Conservation (phyloP, 64 coral and sea anemone species). For the Orbicella faveolata region DNA sequence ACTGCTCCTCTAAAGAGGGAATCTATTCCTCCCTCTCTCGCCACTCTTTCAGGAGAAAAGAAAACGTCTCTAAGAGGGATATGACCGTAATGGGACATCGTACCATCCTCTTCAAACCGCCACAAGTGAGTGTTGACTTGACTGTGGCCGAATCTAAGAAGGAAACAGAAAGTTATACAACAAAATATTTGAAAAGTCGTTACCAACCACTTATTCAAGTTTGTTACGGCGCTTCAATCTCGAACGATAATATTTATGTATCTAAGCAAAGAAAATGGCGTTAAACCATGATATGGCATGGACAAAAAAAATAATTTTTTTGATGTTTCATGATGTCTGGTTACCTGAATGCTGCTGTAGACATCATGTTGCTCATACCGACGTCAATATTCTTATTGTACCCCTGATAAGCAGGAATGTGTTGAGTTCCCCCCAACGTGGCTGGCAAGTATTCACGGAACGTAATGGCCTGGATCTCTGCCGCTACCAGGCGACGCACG, state of each 20-base stretch:
- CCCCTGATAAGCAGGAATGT: slow-evolving; percentile 57
- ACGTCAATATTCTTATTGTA: slow-evolving; percentile 57
- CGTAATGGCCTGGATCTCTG: slow-evolving; percentile 90
- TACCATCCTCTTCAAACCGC: slow-evolving; percentile 77
- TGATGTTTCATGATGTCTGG: too few species aligned
- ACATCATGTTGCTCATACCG: slow-evolving; percentile 78
- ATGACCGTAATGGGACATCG: slow-evolving; percentile 65
- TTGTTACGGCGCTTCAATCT: too few species aligned
- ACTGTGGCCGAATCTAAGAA: slow-evolving; percentile 76
- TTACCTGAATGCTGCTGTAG: slow-evolving; percentile 87
- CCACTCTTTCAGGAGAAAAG: slow-evolving; percentile 79
- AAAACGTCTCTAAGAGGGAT: slow-evolving; percentile 77
- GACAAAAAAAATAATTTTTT: too few species aligned
- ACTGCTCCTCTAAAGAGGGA: slow-evolving; percentile 77
- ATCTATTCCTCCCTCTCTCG: slow-evolving; percentile 84
- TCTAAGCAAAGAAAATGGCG: too few species aligned
- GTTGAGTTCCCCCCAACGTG: slow-evolving; percentile 44
- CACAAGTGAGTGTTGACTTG: slow-evolving; percentile 78
- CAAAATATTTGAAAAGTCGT: background rate
- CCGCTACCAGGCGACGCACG: slow-evolving; percentile 64
- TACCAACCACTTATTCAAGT: too few species aligned
- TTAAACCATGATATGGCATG: too few species aligned
- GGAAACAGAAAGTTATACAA: background rate
- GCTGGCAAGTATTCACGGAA: slow-evolving; percentile 87
- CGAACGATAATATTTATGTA: too few species aligned